These are phyloP conservation scores for Drosophila melanogaster DNA, from an alignment of 1,140 invertebrate species.

Conservation along the genomic window DNA sequence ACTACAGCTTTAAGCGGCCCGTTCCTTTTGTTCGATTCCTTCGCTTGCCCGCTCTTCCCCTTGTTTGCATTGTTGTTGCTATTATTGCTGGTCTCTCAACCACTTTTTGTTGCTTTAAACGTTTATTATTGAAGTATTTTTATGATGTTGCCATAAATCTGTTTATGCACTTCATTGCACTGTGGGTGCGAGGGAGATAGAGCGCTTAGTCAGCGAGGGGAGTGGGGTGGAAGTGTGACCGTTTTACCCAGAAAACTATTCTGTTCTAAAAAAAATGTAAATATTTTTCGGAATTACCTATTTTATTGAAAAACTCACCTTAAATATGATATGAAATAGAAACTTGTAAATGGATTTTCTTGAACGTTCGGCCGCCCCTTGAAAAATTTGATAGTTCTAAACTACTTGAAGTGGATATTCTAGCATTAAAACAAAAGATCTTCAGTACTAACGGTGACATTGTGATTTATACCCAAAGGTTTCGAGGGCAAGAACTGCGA, in stretches of 20 bases:
- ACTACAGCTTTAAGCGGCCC: constrained; percentile 58
- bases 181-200: constrained; percentile 19
- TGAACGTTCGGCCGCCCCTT: too few species aligned
- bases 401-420: too few species aligned
- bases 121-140: constrained; percentile 80
- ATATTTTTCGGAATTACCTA: neutral
- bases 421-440: too few species aligned
- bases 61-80: constrained; percentile 36
- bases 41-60: constrained; percentile 52
- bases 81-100: constrained; percentile 58
- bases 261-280: neutral
- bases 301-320: too few species aligned
- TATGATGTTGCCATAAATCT: constrained; percentile 81
- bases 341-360: too few species aligned
- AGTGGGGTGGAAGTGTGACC: neutral
- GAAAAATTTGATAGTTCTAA: too few species aligned
- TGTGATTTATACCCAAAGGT: constrained; percentile 86
- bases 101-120: constrained; percentile 71
- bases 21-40: constrained; percentile 67
- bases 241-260: neutral
- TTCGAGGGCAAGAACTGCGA: constrained; percentile 94
- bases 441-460: too few species aligned
- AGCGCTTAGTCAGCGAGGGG: neutral
- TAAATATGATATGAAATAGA: too few species aligned
- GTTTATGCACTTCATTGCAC: constrained; percentile 79